Base-by-base conservation (phyloP, 2,888 invertebrate genomes). In the Apamea epomidion region DNA sequence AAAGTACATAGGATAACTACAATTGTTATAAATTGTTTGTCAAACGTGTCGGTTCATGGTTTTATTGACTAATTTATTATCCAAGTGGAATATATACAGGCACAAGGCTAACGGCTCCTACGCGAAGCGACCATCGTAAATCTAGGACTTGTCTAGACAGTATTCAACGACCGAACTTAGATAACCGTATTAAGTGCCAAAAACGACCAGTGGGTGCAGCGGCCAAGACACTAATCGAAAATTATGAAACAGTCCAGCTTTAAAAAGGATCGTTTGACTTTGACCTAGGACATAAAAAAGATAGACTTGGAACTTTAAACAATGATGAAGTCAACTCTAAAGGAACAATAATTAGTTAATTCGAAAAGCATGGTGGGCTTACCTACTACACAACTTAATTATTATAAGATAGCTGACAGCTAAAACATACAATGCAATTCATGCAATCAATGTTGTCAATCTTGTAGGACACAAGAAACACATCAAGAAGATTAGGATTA, bases 91-190 rank as follows among this genome's bases (percentile, higher is more conserved):
- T 92, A 91, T 87, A 89, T 89, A 88, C 85, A 89, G 90, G 91
- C 92, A 92, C 96, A 96, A 97, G 96, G 96, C 93, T 90, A 96
- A 94, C 96, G 64, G 94, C 96, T 95, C 96, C 97, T 94, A 96
- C 96, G 95, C 96, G 90, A 89, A 90, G 91, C 92, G 91, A 92
- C 93, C 93, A 93, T 94, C 94, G 93, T 96, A 95, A 96, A 96
- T 96, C 95, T 95, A 94, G 93, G 92, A 87, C 90, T 90, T 85
- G 92, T 90, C 92, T 92, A 93, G 92, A 91, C 92, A 90, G 85
- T 81, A 86, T 82, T 78, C 86, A 82, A 87, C 87, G 78, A 88
- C 87, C 82, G 85, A 86, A 90, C 86, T 90, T 82, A 89, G 88
- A 91, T 90, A 90, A 89, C 89, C 90, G 90, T 91, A 90, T 90